Percentiles rank a stretch among this genome's conserved stretches.
Conservation (phyloP, 2,113 vertebrate genomes). For the Chamaetylas fuelleborni region DNA sequence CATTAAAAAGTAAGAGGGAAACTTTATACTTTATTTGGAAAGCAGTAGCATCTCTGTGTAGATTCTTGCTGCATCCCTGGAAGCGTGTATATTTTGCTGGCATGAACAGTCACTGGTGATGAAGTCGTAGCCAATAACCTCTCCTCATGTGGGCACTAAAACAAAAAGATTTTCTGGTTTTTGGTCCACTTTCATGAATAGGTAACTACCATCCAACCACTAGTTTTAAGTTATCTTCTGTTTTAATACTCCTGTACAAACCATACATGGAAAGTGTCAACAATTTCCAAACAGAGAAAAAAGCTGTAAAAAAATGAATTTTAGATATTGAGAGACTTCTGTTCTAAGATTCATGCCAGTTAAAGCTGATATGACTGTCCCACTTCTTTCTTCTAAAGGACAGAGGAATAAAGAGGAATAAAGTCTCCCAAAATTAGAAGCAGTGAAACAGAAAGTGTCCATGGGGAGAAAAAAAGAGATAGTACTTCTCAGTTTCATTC, state of each 20-base stretch:
- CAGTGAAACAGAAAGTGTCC: neutral
- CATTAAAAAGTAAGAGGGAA: neutral
- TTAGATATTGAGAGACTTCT: neutral
- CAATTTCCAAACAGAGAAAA: neutral
- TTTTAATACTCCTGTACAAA: neutral
- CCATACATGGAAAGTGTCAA: neutral
- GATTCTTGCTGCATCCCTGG: constrained; percentile 61
- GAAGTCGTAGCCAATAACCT: constrained; percentile 70
- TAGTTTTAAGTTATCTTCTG: neutral
- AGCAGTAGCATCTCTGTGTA: constrained; percentile 82
- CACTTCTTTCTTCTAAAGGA: neutral
- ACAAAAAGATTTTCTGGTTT: constrained; percentile 35
- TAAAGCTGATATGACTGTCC: neutral
- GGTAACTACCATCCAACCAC: neutral
- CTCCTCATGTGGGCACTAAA: constrained; percentile 80
- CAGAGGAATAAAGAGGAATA: neutral
- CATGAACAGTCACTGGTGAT: constrained; percentile 63
- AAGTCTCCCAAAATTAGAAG: neutral
- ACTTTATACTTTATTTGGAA: constrained; percentile 83
- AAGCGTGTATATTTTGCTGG: constrained; percentile 75
- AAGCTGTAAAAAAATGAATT: neutral
- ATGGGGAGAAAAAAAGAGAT: neutral
- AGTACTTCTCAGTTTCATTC: neutral
- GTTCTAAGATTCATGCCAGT: neutral
- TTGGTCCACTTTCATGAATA: neutral